These are phyloP conservation scores for Myiotriccus ornatus DNA, from an alignment of 2,797 vertebrate species.

Conservation along the genomic window DNA sequence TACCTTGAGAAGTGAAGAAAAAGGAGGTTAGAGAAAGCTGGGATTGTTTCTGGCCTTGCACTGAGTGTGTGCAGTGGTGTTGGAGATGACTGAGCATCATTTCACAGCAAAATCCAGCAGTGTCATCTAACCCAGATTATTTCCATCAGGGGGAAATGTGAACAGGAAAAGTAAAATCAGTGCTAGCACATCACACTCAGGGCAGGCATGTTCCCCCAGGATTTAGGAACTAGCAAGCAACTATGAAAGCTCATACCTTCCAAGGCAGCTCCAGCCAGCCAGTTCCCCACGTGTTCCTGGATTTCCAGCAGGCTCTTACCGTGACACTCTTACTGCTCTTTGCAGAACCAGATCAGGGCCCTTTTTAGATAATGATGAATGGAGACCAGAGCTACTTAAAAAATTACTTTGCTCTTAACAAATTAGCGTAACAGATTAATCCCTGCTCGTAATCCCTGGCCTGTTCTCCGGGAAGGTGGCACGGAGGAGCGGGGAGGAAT, in stretches of 20 bases:
- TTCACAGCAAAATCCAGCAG: background rate
- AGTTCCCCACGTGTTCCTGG: background rate
- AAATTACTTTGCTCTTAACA: conserved; percentile 9
- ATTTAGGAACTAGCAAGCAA: background rate
- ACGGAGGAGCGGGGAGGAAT: background rate
- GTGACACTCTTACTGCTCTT: background rate
- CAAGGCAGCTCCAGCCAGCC: background rate
- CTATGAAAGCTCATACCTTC: background rate
- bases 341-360: background rate
- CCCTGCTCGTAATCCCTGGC: background rate
- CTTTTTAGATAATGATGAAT: background rate
- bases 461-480: background rate
- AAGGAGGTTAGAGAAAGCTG: background rate
- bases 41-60: background rate
- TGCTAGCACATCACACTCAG: background rate
- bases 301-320: background rate
- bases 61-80: background rate
- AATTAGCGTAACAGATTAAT: background rate
- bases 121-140: background rate
- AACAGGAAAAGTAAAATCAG: background rate
- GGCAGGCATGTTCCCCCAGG: background rate
- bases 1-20: background rate
- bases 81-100: background rate
- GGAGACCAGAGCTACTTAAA: background rate
- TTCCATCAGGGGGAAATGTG: background rate